A percentile compares a stretch with the other conserved stretches of the same genome.
phyloP scores from a whole-genome alignment of 1,140 invertebrate genomes.

The Semibalanus balanoides region DNA sequence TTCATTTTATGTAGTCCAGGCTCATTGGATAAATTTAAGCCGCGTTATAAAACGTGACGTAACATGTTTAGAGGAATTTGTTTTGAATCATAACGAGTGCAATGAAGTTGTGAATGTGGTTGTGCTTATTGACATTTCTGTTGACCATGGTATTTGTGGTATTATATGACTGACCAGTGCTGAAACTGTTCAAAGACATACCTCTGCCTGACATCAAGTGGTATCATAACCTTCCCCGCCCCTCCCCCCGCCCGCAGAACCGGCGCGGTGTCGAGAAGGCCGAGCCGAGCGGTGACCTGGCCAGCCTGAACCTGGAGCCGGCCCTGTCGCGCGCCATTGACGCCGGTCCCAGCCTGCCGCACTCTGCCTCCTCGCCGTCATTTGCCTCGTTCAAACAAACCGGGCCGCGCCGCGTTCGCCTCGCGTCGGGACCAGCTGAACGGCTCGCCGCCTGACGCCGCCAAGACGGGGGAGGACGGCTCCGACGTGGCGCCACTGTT shows the following conservation, averaged over 20 bases:
- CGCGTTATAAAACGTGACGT: too few species aligned
- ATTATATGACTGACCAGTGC: too few species aligned
- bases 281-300: background rate
- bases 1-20: too few species aligned
- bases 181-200: too few species aligned
- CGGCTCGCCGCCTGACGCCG: slow-evolving; percentile 32
- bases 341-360: slow-evolving; percentile 14
- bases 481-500: background rate
- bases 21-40: too few species aligned
- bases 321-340: slow-evolving; percentile 12
- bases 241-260: background rate
- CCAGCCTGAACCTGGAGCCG: background rate
- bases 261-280: background rate
- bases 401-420: background rate
- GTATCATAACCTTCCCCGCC: background rate
- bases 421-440: slow-evolving; percentile 37
- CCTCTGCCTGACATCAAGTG: background rate
- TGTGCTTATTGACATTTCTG: too few species aligned
- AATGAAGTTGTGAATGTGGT: too few species aligned
- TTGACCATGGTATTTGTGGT: too few species aligned
- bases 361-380: slow-evolving; percentile 21
- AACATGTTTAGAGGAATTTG: too few species aligned
- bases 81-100: too few species aligned
- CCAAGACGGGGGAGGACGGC: background rate
- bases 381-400: slow-evolving; percentile 17